phyloP scores from a whole-genome alignment of 2,113 vertebrate genomes.

The Petroica traversi region DNA sequence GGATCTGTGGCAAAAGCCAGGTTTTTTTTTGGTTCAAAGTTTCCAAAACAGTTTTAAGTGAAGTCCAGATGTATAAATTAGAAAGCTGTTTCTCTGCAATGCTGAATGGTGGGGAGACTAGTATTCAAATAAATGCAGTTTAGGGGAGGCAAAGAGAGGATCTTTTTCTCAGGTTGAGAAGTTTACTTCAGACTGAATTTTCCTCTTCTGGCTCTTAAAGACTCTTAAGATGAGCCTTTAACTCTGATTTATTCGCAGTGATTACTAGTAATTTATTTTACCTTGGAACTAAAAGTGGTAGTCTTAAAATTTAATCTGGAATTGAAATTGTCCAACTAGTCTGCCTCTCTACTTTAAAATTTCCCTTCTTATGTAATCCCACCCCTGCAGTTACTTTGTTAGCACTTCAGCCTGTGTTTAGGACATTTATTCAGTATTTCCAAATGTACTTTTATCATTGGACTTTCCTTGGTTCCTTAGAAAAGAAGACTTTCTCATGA shows the following conservation, averaged over 20 bases:
- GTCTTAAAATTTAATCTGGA: neutral
- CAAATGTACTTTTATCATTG: neutral
- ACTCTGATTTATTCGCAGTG: neutral
- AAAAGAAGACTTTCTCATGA: neutral
- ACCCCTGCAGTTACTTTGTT: neutral
- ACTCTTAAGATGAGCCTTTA: neutral
- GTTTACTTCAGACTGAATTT: neutral
- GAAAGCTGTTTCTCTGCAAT: neutral
- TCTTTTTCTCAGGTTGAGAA: neutral
- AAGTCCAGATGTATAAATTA: neutral
- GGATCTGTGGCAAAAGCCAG: neutral
- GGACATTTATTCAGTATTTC: neutral
- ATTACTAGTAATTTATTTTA: neutral
- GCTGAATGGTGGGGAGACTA: neutral
- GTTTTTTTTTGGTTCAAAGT: neutral
- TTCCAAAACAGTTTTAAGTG: slow-evolving; percentile 16
- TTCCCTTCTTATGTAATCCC: neutral
- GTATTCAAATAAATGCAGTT: neutral
- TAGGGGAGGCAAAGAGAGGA: neutral
- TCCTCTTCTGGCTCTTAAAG: neutral
- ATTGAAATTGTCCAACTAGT: neutral
- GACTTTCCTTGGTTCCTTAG: neutral
- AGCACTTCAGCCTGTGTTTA: neutral
- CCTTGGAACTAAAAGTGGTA: neutral
- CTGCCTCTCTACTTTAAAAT: neutral